Percentiles rank a stretch among this genome's conserved stretches.
These are phyloP conservation scores for Labeo catla DNA, from an alignment of 2,113 vertebrate genomes.

Conservation along the genomic window DNA sequence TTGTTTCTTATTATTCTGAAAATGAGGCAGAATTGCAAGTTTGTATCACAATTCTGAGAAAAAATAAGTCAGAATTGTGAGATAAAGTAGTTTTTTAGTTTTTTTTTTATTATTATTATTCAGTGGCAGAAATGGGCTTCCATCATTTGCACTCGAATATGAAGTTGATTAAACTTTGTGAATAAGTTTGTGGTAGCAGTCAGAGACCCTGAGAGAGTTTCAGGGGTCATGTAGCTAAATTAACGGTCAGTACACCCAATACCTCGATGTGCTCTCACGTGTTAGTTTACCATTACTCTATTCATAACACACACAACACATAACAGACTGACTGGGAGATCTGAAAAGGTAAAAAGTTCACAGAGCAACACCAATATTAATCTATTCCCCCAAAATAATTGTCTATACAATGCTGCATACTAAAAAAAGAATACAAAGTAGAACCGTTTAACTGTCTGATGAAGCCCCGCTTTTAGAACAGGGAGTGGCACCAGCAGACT, in stretches of 20 bases:
- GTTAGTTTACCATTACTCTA: constrained; percentile 20
- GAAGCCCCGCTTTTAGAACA: neutral
- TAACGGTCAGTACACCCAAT: constrained; percentile 21
- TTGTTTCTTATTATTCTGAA: too few relatives aligned
- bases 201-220: constrained; percentile 5
- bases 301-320: constrained; percentile 27
- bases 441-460: neutral
- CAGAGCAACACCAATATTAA: neutral
- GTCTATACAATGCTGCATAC: neutral
- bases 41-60: too few relatives aligned
- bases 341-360: constrained; percentile 8
- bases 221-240: constrained; percentile 36
- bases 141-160: neutral
- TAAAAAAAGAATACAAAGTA: neutral
- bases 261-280: constrained; percentile 20
- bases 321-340: neutral
- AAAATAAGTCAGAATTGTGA: too few relatives aligned
- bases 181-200: neutral
- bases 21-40: too few relatives aligned
- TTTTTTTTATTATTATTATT: too few relatives aligned
- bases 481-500: constrained; percentile 30
- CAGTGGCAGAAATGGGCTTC: too few relatives aligned
- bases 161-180: neutral
- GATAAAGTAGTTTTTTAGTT: too few relatives aligned
- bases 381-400: neutral